Percentiles rank a stretch among this genome's conserved stretches.
phyloP scores from a whole-genome alignment of 2,888 invertebrate genomes.

The Acanthococcus lagerstroemiae region DNA sequence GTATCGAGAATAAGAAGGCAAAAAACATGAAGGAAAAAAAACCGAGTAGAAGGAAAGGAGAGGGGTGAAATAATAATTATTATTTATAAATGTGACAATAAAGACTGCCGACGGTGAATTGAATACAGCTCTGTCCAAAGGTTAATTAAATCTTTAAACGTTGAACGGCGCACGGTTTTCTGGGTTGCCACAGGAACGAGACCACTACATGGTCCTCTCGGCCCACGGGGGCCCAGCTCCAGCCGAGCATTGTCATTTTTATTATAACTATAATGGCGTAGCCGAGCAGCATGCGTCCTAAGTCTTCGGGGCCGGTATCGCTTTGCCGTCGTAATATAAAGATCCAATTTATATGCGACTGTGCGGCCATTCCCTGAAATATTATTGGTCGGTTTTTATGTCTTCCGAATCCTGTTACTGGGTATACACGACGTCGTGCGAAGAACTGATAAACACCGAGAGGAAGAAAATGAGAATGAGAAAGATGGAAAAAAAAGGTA shows the following conservation, averaged over 20 bases:
- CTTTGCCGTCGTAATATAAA: slow-evolving; percentile 10
- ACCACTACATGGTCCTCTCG: slow-evolving; percentile 2
- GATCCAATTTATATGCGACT: slow-evolving; percentile 30
- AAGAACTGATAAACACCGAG: background rate
- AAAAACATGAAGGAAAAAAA: background rate
- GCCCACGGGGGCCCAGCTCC: slow-evolving; percentile 26
- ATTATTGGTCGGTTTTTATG: slow-evolving; percentile 21
- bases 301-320: slow-evolving; percentile 12
- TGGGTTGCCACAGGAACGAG: background rate
- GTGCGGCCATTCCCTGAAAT: slow-evolving; percentile 23
- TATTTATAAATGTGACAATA: slow-evolving; percentile 30
- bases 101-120: slow-evolving; percentile 22
- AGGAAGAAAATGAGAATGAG: background rate
- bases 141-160: slow-evolving; percentile 30
- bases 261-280: slow-evolving; percentile 27
- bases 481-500: background rate
- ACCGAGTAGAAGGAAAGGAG: background rate
- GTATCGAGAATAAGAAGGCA: background rate
- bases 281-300: slow-evolving; percentile 25
- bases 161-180: background rate
- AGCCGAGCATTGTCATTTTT: slow-evolving; percentile 27
- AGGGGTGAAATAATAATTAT: background rate
- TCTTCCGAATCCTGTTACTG: slow-evolving; percentile 3
- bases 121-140: slow-evolving; percentile 13
- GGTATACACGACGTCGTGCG: background rate